These are phyloP conservation scores for Panthera uncia DNA, from an alignment of 2,113 vertebrate species.

Conservation along the genomic window DNA sequence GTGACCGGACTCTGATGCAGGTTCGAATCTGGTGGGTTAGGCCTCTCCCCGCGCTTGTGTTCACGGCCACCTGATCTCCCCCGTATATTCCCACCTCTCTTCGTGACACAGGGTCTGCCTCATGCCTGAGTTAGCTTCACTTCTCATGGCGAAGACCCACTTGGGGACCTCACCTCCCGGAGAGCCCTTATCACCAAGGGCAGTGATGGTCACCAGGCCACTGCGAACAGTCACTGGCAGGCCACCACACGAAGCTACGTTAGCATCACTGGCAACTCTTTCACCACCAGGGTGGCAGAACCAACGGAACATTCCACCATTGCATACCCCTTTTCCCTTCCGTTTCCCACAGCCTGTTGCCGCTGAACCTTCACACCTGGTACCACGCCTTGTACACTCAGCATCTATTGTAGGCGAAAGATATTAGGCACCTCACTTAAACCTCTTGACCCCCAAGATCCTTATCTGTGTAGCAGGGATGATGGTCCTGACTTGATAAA, in stretches of 20 bases:
- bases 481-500: background rate
- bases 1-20: background rate
- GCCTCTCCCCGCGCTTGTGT: background rate
- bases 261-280: background rate
- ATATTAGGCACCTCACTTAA: background rate
- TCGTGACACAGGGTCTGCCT: background rate
- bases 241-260: background rate
- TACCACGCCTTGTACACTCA: background rate
- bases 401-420: background rate
- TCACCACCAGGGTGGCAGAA: background rate
- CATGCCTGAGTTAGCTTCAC: too few species aligned
- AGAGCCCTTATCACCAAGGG: background rate
- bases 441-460: background rate
- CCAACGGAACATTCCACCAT: too few species aligned
- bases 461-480: background rate
- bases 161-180: background rate
- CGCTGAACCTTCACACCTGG: background rate
- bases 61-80: background rate
- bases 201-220: background rate
- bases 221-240: background rate
- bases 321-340: background rate
- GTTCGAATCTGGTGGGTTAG: too few species aligned
- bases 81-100: background rate
- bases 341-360: rapidly evolving
- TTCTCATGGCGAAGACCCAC: background rate